Evolutionary conservation across 2,113 vertebrate species (phyloP), one percentile per base, ranked within the genome.

Genomic region (Siniperca chuatsi): DNA sequence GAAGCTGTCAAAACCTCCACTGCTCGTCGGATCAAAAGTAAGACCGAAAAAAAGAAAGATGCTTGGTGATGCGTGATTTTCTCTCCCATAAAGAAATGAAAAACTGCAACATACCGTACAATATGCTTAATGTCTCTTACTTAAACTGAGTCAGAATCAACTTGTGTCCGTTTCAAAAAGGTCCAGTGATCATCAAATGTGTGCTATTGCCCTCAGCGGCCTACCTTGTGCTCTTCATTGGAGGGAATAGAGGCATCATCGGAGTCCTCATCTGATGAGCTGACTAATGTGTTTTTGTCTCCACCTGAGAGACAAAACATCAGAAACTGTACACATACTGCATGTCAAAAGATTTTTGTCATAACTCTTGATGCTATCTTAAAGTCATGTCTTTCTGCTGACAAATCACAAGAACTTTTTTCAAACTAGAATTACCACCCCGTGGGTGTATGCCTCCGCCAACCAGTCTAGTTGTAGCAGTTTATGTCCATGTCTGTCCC

Each of bases 151-250:
- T 50, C 52, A 18, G 11, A 80, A 13, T 67, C n/a, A 33, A 40
- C 0, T 48, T 46, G 25, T 48, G 42, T 62, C 13, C 13, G 72
- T 60, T 46, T 75, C 4, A 15, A 50, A 23, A 40, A 37, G 23
- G 29, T 12, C 57, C 58, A 35, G 20, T 48, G 20, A 37, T 46
- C 12, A 55, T 0, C 25, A 60, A 0, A 44, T 61, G 57, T 33
- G 10, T 68, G 18, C 69, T 13, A 2, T 0, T 13, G 60, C 46
- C 13, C 18, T 44, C 23, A 23, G 67, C 11, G 13, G 15, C 83
- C 65, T 83, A 98, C 98, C 97, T 99, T 99, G 94, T 97, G 97
- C 89, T 97, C 97, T 44, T 98, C 97, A 1, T 96, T 98, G 86
- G 97, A 94, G 37, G 96, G 96, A 85, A 96, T 89, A 13, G 96